Percentiles rank a stretch among this genome's conserved stretches.
These are phyloP conservation scores for Microdon myrmicae DNA, from an alignment of 2,888 invertebrate species.

Conservation along the genomic window DNA sequence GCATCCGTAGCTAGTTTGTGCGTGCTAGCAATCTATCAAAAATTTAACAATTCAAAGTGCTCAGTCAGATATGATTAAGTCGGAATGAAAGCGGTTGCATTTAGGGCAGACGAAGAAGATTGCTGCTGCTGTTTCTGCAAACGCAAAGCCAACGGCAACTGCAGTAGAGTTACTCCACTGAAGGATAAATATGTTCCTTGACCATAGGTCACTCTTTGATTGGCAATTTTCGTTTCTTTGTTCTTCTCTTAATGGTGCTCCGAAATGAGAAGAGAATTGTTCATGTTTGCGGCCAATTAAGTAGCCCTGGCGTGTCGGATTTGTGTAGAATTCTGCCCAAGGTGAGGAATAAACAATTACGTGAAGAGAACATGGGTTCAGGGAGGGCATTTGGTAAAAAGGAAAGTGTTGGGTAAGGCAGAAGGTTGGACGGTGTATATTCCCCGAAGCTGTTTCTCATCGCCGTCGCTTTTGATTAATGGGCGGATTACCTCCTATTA, in stretches of 20 bases:
- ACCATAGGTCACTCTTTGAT: conserved; percentile 38
- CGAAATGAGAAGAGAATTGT: conserved; percentile 4
- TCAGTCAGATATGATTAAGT: conserved; percentile 43
- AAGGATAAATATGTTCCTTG: conserved; percentile 4
- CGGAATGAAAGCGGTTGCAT: conserved; percentile 44
- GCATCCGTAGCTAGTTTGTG: conserved; percentile 7
- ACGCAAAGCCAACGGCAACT: conserved; percentile 1
- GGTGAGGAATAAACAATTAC: conserved; percentile 13
- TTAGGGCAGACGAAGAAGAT: too few species aligned
- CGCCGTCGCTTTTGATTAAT: too few species aligned
- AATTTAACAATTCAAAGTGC: conserved; percentile 32
- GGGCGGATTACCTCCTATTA: too few species aligned
- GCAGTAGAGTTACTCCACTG: conserved; percentile 11
- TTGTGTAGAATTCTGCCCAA: conserved; percentile 30
- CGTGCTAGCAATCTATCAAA: conserved; percentile 43
- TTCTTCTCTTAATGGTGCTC: conserved; percentile 3
- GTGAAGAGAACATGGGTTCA: conserved; percentile 2
- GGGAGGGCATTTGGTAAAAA: conserved; percentile 6
- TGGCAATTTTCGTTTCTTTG: conserved; percentile 24
- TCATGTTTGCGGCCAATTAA: conserved; percentile 48
- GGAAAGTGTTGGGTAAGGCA: too few species aligned
- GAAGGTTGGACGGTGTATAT: too few species aligned
- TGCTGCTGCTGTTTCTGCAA: conserved; percentile 3
- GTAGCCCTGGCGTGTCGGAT: conserved; percentile 33
- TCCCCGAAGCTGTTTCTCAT: too few species aligned